Base-by-base conservation (phyloP, 92 coral and sea anemone genomes). In the Porites evermanni region DNA sequence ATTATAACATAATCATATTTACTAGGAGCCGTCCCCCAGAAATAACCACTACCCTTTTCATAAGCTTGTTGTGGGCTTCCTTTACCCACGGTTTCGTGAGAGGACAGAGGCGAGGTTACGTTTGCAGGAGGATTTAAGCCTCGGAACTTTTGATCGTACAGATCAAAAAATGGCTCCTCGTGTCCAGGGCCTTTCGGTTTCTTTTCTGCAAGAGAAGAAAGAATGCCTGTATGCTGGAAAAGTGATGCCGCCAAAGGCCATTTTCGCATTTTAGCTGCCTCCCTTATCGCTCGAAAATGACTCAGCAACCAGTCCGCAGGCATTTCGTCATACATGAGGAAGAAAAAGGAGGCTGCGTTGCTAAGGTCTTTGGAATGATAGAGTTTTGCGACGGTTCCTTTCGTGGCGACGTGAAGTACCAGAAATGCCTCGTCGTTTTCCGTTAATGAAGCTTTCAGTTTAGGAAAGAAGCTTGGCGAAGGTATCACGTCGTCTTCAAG, bases 401-500 rank as follows among this genome's bases (percentile, higher is more conserved):
- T 81, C 8, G 11, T 51, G 2, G 96, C 82, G 7, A 91, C 91
- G 77, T 88, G 84, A 63, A 93, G 78, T 10, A 88, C 59, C 12
- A 76, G 18, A 94, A 94, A 93, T 20, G 80, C 67, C 14, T 26
- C 19, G 54, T 65, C 72, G 70, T 86, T 89, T 18, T 91, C 82
- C 58, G 75, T 9, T 66, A 93, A 80, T 63, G 81, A 91, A 79
- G 88, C 94, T 29, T 65, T 68, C 13, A 91, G 84, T 75, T 91
- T 93, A n/a, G 93, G 83, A 78, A 80, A 77, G 83, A 91, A 91
- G 50, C 82, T 85, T 68, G 94, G 94, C 5, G 91, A 72, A 1
- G 94, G 86, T 29, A 85, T 24, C 67, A 88, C 84, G 38, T 93
- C 96, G 87, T 93, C 96, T 65, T 93, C 96, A 1, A 93, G 81